These are phyloP conservation scores for Agrotis exclamationis DNA, from an alignment of 2,888 invertebrate genomes.

Conservation along the genomic window DNA sequence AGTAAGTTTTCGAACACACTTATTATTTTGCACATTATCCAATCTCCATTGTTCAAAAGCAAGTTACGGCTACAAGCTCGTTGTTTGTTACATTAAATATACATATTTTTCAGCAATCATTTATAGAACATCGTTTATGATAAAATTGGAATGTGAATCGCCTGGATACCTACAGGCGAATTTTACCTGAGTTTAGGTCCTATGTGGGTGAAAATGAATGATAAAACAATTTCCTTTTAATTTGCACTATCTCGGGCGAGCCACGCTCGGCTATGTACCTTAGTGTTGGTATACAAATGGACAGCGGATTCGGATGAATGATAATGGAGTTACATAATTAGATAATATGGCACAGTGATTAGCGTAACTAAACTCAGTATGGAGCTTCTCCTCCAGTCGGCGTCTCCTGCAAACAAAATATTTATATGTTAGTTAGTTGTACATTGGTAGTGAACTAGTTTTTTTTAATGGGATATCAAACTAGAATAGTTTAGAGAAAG, in stretches of 20 bases:
- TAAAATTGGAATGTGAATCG: slow-evolving; percentile 1
- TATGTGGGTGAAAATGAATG: slow-evolving; percentile 10
- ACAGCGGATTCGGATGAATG: slow-evolving; percentile 49
- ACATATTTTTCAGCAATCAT: slow-evolving; percentile 3
- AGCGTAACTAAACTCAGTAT: slow-evolving; percentile 72
- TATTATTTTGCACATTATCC: slow-evolving; percentile 12
- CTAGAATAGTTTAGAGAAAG: too few species aligned
- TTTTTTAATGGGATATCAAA: too few species aligned
- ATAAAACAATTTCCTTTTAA: slow-evolving; percentile 53
- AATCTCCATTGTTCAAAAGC: slow-evolving; percentile 28
- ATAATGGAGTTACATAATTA: slow-evolving; percentile 58
- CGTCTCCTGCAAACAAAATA: slow-evolving; percentile 78
- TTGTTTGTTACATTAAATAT: slow-evolving; percentile 33
- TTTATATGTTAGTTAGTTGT: slow-evolving; percentile 21
- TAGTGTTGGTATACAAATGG: slow-evolving; percentile 52
- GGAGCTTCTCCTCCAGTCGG: slow-evolving; percentile 82
- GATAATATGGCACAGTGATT: slow-evolving; percentile 71
- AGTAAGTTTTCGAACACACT: background rate
- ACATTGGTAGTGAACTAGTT: too few species aligned
- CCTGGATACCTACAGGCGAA: background rate
- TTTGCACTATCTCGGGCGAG: slow-evolving; percentile 57
- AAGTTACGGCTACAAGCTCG: slow-evolving; percentile 44
- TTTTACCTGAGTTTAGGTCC: slow-evolving; percentile 10
- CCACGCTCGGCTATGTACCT: slow-evolving; percentile 56
- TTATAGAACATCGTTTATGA: slow-evolving; percentile 12